These are phyloP conservation scores for Disparrhopalites patrizii DNA, from an alignment of 2,888 invertebrate genomes.

Conservation along the genomic window DNA sequence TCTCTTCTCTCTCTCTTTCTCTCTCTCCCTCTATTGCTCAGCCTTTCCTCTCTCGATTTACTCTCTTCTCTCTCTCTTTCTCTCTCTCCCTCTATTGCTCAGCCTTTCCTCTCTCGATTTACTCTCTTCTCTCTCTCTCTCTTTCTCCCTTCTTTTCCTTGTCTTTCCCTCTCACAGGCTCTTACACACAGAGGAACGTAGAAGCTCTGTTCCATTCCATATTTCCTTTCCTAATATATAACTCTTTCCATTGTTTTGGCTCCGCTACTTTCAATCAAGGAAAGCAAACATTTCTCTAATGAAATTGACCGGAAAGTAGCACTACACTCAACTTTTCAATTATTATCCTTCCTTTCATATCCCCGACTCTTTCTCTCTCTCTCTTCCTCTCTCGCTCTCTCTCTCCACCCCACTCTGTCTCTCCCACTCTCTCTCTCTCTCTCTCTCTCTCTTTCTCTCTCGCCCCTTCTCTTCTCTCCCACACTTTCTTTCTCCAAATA, in stretches of 20 bases:
- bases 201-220: conserved; percentile 16
- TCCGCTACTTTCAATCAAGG: conserved; percentile 45
- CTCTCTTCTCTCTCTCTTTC: not conserved
- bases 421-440: not conserved
- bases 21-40: too few species aligned
- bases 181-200: not conserved
- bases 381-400: conserved; percentile 11
- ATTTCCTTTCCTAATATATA: conserved; percentile 31
- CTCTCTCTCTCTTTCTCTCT: conserved; percentile 12
- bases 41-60: too few species aligned
- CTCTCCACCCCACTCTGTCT: not conserved
- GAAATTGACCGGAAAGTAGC: conserved; percentile 47
- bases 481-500: not conserved
- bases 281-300: conserved; percentile 48
- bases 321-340: conserved; percentile 42
- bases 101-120: too few species aligned
- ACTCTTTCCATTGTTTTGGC: conserved; percentile 43
- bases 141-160: conserved; percentile 14
- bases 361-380: not conserved
- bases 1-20: conserved; percentile 11
- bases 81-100: not conserved
- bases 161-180: conserved; percentile 10
- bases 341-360: conserved; percentile 32
- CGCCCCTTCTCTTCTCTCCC: not conserved
- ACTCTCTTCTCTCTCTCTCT: conserved; percentile 3